These are phyloP conservation scores for Pangasius djambal DNA, from an alignment of 2,797 vertebrate genomes.

Conservation along the genomic window DNA sequence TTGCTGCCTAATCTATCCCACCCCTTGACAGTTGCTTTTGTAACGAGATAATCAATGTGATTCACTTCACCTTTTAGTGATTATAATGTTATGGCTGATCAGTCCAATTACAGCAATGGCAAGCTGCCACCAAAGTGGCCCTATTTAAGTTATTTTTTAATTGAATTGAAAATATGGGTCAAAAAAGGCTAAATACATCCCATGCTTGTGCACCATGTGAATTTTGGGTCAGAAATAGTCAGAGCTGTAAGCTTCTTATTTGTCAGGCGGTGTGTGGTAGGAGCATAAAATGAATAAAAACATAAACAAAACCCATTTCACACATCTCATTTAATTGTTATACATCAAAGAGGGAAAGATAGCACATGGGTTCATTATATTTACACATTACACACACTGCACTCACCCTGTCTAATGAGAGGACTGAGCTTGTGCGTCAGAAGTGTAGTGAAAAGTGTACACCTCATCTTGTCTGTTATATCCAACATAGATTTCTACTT, in stretches of 20 bases:
- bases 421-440: background rate
- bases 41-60: no score
- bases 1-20: no score
- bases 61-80: no score
- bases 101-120: background rate
- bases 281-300: background rate
- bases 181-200: background rate
- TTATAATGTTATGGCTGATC: no score
- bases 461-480: background rate
- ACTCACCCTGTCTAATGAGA: background rate
- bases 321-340: slow-evolving; percentile 7
- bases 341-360: background rate
- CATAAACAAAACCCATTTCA: background rate
- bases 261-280: background rate
- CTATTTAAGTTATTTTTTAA: background rate
- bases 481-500: background rate
- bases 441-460: background rate
- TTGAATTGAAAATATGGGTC: background rate
- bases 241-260: background rate
- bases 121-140: background rate
- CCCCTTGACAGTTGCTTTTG: no score
- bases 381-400: background rate
- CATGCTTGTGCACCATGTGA: background rate
- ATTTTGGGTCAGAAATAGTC: background rate
- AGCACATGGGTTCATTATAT: slow-evolving; percentile 6